Evolutionary conservation across 2,888 invertebrate species (phyloP).

Genomic region (Diarsia rubi): DNA sequence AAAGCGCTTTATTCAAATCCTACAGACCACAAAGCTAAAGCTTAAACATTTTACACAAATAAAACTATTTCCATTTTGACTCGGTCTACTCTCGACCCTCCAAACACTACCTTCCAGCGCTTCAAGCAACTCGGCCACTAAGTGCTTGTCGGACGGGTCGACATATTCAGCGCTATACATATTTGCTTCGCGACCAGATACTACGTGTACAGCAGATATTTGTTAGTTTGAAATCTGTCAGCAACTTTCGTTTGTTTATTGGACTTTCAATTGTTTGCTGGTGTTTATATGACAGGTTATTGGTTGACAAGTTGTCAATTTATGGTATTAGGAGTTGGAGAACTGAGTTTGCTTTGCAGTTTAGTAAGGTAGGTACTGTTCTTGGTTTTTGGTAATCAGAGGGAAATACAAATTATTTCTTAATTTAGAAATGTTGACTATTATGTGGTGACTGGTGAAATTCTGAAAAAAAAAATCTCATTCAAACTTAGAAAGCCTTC

Average conservation of each 20-base stretch:
- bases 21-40: conserved; percentile 24
- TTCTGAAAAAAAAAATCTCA: too few species aligned
- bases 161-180: conserved; percentile 70
- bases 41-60: conserved; percentile 43
- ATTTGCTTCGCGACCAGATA: conserved; percentile 70
- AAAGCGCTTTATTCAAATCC: background rate
- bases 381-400: background rate
- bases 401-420: too few species aligned
- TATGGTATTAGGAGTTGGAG: conserved; percentile 14
- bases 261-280: conserved; percentile 53
- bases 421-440: background rate
- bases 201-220: conserved; percentile 50
- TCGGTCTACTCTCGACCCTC: conserved; percentile 41
- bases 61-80: conserved; percentile 45
- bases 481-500: too few species aligned
- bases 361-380: background rate
- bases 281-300: conserved; percentile 49
- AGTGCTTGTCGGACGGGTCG: conserved; percentile 78
- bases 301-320: conserved; percentile 54
- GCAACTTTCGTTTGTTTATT: conserved; percentile 56
- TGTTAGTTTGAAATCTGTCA: conserved; percentile 62
- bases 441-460: too few species aligned
- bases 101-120: conserved; percentile 62
- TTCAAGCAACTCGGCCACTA: conserved; percentile 79
- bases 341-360: background rate